phyloP scores from a whole-genome alignment of 2,113 vertebrate species.

The Macquaria australasica region DNA sequence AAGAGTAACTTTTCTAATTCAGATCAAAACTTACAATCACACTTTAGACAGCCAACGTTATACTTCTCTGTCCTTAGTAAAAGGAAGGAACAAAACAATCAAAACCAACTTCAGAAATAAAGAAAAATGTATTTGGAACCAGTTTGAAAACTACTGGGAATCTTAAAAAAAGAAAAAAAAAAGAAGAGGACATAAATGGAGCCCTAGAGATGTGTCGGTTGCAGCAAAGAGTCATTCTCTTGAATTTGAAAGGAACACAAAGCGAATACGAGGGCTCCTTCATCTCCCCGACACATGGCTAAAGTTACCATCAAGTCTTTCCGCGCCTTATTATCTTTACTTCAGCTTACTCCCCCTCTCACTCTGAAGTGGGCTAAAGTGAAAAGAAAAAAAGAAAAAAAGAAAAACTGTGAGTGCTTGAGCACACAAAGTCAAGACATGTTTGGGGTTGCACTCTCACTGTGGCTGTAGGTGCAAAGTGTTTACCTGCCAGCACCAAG shows the following conservation, averaged over 20 bases:
- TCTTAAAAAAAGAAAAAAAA: not conserved
- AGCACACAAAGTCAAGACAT: constrained; percentile 9
- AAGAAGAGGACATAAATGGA: constrained; percentile 1
- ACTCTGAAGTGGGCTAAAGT: constrained; percentile 1
- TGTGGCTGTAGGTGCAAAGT: not conserved
- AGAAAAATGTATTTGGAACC: constrained; percentile 2
- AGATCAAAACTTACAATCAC: not conserved
- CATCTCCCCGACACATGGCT: constrained; percentile 16
- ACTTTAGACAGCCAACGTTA: not conserved
- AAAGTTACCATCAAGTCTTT: constrained; percentile 25
- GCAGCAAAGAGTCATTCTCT: constrained; percentile 13
- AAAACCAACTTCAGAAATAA: constrained; percentile 3
- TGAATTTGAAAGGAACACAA: constrained; percentile 38
- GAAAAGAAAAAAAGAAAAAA: not conserved
- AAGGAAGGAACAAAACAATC: constrained; percentile 13
- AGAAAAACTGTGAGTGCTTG: no score
- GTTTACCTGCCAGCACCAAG: no score
- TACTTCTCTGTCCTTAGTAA: not conserved
- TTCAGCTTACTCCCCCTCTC: not conserved
- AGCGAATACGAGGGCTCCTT: constrained; percentile 11
- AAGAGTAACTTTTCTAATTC: constrained; percentile 6
- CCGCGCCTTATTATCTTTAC: not conserved
- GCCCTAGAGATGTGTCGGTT: constrained; percentile 19
- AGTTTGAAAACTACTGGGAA: constrained; percentile 1
- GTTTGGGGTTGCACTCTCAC: not conserved